Evolutionary conservation across 2,888 invertebrate species (phyloP), one percentile per base, ranked within the genome.

Genomic region (Escarpia spicata): DNA sequence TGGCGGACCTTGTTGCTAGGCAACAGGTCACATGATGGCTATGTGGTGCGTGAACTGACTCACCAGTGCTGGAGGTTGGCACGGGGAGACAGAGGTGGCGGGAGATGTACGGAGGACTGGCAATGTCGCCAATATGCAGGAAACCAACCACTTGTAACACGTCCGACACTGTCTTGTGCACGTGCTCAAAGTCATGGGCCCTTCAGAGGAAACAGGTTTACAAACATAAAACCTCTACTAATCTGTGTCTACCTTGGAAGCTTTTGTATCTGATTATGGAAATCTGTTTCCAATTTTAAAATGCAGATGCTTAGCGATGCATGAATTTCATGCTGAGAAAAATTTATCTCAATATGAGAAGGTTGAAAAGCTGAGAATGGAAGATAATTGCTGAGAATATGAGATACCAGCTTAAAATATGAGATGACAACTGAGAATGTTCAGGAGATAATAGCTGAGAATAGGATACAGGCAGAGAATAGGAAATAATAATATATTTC

Each of bases 101-200:
- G 93, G 99, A 99, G 93, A 98, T 97, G 3, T 98, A 98, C 95
- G 98, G 98, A 3, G 99, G 99, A 93, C 98, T 99, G 60, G 98
- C 98, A 92, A 99, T 97, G 96, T 99, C 99, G 3, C 98, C 97
- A 12, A 98, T 97, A n/a, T 98, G 97, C 92, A 99, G 97, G 96
- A 98, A 99, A 0, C 99, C 99, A 95, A 98, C 97, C 37, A 99
- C 97, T 96, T 98, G 98, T 92, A 99, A 97, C 92, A 97, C 97
- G 89, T 91, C 89, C 43, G 90, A 31, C 60, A 92, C 52, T 90
- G 43, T 91, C 45, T 92, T 92, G 43, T 92, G 52, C 8, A 93
- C 90, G 12, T 91, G 92, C 58, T 93, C 92, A 92, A 93, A 93
- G 26, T 93, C 93, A 43, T 93, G 90, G 44, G 92, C 91, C 45